A percentile compares a stretch with the other conserved stretches of the same genome.
phyloP scores from a whole-genome alignment of 1,140 invertebrate species.

The Drosophila azteca region DNA sequence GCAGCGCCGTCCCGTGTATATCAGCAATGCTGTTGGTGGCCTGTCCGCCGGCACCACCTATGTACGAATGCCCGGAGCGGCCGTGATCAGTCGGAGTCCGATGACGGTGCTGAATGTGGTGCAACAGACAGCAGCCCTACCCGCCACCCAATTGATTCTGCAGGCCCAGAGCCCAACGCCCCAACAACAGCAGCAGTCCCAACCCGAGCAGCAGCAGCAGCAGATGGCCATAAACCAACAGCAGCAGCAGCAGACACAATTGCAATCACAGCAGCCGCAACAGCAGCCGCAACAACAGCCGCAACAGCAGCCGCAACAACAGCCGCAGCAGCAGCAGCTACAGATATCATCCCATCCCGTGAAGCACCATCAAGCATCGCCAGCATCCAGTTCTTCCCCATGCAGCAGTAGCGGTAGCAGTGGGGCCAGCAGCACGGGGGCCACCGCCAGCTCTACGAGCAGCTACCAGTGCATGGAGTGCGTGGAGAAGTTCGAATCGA shows the following conservation, averaged over 20 bases:
- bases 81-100: constrained; percentile 77
- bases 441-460: constrained; percentile 42
- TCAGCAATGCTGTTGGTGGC: constrained; percentile 72
- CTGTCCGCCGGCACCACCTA: constrained; percentile 67
- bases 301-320: constrained; percentile 32
- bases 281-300: constrained; percentile 8
- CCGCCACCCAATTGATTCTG: constrained; percentile 73
- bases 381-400: constrained; percentile 29
- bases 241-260: constrained; percentile 32
- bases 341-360: constrained; percentile 1
- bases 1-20: constrained; percentile 78
- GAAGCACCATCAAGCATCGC: constrained; percentile 23
- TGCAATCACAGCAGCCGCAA: constrained; percentile 10
- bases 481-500: constrained; percentile 80
- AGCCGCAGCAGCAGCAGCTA: constrained; percentile 17
- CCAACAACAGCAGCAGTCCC: constrained; percentile 25
- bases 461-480: constrained; percentile 80
- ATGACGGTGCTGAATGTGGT: constrained; percentile 82
- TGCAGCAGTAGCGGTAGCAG: constrained; percentile 22
- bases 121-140: constrained; percentile 54
- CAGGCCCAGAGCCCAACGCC: constrained; percentile 49
- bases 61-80: constrained; percentile 72
- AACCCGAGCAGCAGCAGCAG: constrained; percentile 5
- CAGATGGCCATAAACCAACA: constrained; percentile 31
- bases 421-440: constrained; percentile 23